A percentile compares a stretch with the other conserved stretches of the same genome.
Conservation (phyloP, 2,888 invertebrate genomes). For the Formica aserva region DNA sequence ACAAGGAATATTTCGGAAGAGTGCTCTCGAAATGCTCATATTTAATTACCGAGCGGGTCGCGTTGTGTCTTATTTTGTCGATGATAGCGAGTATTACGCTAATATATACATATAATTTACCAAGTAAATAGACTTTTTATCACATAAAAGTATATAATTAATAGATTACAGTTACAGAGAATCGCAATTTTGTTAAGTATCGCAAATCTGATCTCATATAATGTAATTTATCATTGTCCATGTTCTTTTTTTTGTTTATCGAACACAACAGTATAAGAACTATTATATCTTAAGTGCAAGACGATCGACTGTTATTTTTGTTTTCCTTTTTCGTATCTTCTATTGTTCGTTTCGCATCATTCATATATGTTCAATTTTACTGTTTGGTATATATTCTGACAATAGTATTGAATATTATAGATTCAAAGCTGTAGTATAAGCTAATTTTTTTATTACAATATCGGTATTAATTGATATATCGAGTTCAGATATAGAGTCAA, state of each 20-base stretch:
- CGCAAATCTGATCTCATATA: slow-evolving; percentile 69
- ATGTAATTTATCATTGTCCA: slow-evolving; percentile 51
- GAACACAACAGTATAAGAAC: slow-evolving; percentile 36
- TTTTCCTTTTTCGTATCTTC: slow-evolving; percentile 27
- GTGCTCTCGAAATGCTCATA: slow-evolving; percentile 80
- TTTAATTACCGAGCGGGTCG: slow-evolving; percentile 81
- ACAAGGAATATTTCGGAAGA: slow-evolving; percentile 77
- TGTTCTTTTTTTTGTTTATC: slow-evolving; percentile 38
- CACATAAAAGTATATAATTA: slow-evolving; percentile 65
- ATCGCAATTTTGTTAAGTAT: slow-evolving; percentile 71
- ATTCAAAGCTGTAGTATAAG: slow-evolving; percentile 33
- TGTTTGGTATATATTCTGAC: slow-evolving; percentile 53
- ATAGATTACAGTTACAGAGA: slow-evolving; percentile 69
- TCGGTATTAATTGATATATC: slow-evolving; percentile 13
- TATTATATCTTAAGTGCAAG: slow-evolving; percentile 35
- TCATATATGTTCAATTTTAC: slow-evolving; percentile 23
- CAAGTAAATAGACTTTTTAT: slow-evolving; percentile 52
- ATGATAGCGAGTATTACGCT: slow-evolving; percentile 73
- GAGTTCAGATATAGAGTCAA: slow-evolving; percentile 28
- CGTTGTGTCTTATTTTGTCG: slow-evolving; percentile 76
- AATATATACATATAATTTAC: slow-evolving; percentile 51
- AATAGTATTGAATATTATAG: slow-evolving; percentile 52
- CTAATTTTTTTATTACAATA: slow-evolving; percentile 10
- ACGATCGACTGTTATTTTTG: slow-evolving; percentile 41
- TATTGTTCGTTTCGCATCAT: slow-evolving; percentile 27